These are phyloP conservation scores for Ondatra zibethicus DNA, from an alignment of 2,113 vertebrate species.

Conservation along the genomic window DNA sequence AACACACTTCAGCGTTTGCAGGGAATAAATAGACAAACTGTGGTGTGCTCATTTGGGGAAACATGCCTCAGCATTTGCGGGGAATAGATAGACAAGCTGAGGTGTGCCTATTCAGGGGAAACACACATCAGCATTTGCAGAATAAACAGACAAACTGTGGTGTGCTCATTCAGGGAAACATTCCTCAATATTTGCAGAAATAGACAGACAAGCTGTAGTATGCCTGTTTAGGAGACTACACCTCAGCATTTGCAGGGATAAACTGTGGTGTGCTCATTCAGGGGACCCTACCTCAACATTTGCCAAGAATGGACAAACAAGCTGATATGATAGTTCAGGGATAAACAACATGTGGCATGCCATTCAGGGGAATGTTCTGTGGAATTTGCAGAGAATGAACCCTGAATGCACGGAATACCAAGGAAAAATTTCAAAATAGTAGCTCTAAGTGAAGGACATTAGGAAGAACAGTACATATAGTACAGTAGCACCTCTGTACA, in stretches of 20 bases:
- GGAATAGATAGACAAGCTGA: not conserved
- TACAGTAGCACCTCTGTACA: too few species aligned
- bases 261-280: not conserved
- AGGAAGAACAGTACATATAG: accelerated
- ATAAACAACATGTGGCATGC: not conserved
- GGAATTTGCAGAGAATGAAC: not conserved
- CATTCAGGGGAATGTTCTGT: not conserved
- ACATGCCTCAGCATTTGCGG: not conserved
- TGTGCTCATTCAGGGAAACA: not conserved
- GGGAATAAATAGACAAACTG: not conserved
- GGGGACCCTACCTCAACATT: too few species aligned
- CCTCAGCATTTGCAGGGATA: not conserved
- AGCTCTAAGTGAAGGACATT: too few species aligned
- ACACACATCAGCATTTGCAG: not conserved
- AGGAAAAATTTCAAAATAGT: not conserved
- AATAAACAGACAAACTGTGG: not conserved
- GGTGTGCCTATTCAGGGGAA: not conserved
- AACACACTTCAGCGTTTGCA: not conserved
- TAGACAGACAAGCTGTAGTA: not conserved
- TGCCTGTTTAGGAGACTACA: not conserved
- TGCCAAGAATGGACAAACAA: too few species aligned
- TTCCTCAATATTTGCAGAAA: not conserved
- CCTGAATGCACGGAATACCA: not conserved
- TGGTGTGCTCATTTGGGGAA: not conserved
- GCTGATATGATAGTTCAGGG: not conserved